Percentiles rank a stretch among this genome's conserved stretches.
phyloP scores from a whole-genome alignment of 2,113 vertebrate genomes.

The Sinocyclocheilus anshuiensis region DNA sequence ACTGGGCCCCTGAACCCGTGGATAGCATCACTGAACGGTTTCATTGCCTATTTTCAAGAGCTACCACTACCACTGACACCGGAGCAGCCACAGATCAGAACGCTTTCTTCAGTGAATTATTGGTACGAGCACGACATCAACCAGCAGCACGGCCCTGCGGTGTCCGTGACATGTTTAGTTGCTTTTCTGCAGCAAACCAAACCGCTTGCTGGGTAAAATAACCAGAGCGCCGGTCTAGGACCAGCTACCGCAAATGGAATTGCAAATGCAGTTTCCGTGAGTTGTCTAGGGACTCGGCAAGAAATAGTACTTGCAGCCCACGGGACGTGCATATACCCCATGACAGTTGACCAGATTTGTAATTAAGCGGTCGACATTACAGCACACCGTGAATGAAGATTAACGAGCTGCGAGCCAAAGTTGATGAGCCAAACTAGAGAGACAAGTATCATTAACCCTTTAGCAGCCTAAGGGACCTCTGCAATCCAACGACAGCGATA shows the following conservation, averaged over 20 bases:
- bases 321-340: constrained; percentile 54
- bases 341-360: constrained; percentile 74
- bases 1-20: background rate
- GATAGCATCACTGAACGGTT: constrained; percentile 28
- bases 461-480: constrained; percentile 52
- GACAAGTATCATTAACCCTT: constrained; percentile 69
- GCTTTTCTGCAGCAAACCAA: background rate
- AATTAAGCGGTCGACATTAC: constrained; percentile 74
- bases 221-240: constrained; percentile 8
- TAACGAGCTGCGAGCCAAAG: constrained; percentile 64
- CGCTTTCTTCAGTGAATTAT: background rate
- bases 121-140: background rate
- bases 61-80: no score
- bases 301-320: constrained; percentile 64
- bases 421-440: constrained; percentile 63
- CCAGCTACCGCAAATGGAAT: constrained; percentile 9
- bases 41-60: background rate
- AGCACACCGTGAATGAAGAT: constrained; percentile 66
- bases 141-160: background rate
- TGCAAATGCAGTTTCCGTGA: background rate
- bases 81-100: background rate
- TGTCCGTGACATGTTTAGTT: constrained; percentile 6
- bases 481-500: constrained; percentile 45
- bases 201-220: constrained; percentile 8
- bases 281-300: constrained; percentile 44